A percentile compares a stretch with the other conserved stretches of the same genome.
Evolutionary conservation across 2,888 invertebrate genomes (phyloP).

Genomic region (Sturmia bella): DNA sequence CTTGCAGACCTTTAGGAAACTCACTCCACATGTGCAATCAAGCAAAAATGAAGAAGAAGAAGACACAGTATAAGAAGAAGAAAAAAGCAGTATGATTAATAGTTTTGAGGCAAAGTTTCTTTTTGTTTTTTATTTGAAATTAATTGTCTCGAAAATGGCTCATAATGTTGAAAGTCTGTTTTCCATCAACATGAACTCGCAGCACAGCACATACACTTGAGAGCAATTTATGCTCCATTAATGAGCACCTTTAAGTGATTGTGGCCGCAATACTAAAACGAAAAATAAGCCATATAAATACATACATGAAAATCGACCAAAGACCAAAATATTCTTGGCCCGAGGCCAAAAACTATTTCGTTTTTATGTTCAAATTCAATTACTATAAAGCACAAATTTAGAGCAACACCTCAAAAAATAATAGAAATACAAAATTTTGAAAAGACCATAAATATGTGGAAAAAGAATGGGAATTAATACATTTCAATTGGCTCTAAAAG

Average conservation of each 20-base stretch:
- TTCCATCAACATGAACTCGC: conserved; percentile 39
- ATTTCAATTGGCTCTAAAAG: too few species aligned
- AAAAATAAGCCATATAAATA: conserved; percentile 1
- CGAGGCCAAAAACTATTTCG: conserved; percentile 51
- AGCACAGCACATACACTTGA: conserved; percentile 8
- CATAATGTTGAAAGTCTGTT: conserved; percentile 46
- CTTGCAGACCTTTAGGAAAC: conserved; percentile 38
- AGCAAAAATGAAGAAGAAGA: too few species aligned
- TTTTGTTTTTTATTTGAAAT: not conserved
- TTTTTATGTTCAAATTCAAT: conserved; percentile 41
- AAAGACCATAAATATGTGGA: too few species aligned
- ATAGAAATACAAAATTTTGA: too few species aligned
- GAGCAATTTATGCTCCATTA: conserved; percentile 6
- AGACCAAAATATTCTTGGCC: conserved; percentile 19
- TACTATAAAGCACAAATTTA: conserved; percentile 13
- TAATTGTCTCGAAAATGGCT: conserved; percentile 16
- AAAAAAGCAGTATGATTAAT: conserved; percentile 45
- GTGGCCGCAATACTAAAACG: not conserved
- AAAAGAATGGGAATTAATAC: too few species aligned
- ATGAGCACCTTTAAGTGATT: conserved; percentile 63
- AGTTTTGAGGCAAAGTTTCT: conserved; percentile 9
- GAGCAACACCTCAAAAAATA: not conserved
- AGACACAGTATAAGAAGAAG: too few species aligned
- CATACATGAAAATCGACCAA: not conserved
- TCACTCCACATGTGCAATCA: conserved; percentile 4